Evolutionary conservation across 23 tunicate species (phyloP), one percentile per base, ranked within the genome.

Genomic region (Aplidium turbinatum): DNA sequence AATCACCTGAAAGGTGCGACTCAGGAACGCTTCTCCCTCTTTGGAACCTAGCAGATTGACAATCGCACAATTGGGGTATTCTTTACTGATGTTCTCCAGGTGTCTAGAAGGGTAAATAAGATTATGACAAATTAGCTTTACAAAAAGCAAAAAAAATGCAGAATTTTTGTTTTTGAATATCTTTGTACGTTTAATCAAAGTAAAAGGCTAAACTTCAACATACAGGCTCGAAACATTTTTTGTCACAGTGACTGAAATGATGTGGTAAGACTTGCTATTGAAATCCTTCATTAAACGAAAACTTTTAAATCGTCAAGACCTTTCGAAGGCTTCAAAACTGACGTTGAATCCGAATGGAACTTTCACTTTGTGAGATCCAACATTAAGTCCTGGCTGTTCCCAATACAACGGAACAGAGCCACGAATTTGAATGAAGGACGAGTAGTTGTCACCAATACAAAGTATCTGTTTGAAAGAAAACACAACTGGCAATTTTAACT

Each of bases 361-460:
- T 45, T 82, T 77, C 21, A 87, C 84, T 77, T 87, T 87, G 65
- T 94, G 99, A 1, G 93, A 82, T 0, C 99, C 99, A 34, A 94
- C 93, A 78, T 94, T 94, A 33, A 94, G 72, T 7, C 99, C 99
- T 29, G 99, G 99, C 36, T 94, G 99, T 47, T 82, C 99, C 99
- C 99, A 94, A 39, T 68, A 83, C 5, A 87, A 58, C 13, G 99
- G 99, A 56, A 94, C 94, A 20, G 99, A 94, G 24, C 99, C 99
- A 4, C 99, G 80, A 16, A 84, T 77, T 72, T 82, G 89, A 47
- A 87, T 54, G 53, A 81, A 87, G 3, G 95, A 81, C 0, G 86
- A 70, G 72, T 78, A 53, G 1, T 77, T 64, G 21, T 83, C 82
- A 1, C 87, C 92, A 20, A 82, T 69, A 34, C 70, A 47, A 27